A percentile compares a stretch with the other conserved stretches of the same genome.
phyloP scores from a whole-genome alignment of 2,888 invertebrate genomes.

The Erynnis tages region DNA sequence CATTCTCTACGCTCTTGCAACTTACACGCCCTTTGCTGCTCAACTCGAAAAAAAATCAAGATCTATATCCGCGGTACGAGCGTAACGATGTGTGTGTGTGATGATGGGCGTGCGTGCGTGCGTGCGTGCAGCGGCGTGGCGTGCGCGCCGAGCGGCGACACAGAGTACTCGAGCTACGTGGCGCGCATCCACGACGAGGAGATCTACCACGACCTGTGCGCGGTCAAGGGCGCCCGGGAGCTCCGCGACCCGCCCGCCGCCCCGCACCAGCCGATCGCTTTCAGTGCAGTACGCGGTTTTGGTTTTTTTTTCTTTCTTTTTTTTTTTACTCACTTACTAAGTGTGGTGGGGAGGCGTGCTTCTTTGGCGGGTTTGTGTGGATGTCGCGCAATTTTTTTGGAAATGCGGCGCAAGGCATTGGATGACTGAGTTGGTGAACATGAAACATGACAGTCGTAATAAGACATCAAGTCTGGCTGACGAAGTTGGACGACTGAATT shows the following conservation, averaged over 20 bases:
- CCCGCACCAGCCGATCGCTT: constrained; percentile 56
- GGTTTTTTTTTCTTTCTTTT: constrained; percentile 42
- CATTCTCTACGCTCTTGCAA: too few species aligned
- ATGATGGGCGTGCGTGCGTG: too few species aligned
- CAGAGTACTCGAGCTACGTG: constrained; percentile 85
- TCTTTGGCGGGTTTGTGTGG: too few species aligned
- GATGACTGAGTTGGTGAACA: too few species aligned
- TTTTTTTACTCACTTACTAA: constrained; percentile 32
- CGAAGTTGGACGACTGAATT: too few species aligned
- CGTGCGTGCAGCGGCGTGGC: constrained; percentile 56
- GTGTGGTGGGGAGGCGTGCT: too few species aligned
- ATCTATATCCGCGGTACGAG: constrained; percentile 9
- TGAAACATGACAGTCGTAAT: too few species aligned
- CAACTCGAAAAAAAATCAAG: too few species aligned
- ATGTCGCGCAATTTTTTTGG: too few species aligned
- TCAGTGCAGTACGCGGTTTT: constrained; percentile 75
- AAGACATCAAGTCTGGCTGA: too few species aligned
- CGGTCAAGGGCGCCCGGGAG: constrained; percentile 80
- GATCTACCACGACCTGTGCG: constrained; percentile 97
- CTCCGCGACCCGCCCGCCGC: constrained; percentile 72
- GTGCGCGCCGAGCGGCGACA: constrained; percentile 55
- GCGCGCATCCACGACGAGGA: constrained; percentile 92
- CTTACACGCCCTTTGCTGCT: too few species aligned
- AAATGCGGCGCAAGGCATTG: too few species aligned
- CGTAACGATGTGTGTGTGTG: constrained; percentile 40